phyloP scores from a whole-genome alignment of 2,888 invertebrate species.

The Andrena trimmerana region DNA sequence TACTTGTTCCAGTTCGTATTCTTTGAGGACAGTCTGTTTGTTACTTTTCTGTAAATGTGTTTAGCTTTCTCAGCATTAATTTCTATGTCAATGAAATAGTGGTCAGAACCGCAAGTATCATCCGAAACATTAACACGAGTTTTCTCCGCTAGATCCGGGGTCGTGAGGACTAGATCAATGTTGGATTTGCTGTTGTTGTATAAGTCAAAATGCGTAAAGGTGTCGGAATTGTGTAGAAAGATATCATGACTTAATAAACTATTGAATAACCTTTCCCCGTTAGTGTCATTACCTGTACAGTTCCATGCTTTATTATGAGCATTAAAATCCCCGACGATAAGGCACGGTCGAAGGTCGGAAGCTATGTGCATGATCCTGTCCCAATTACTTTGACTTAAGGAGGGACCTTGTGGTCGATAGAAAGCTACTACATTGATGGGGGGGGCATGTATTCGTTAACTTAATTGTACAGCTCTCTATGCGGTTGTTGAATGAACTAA shows the following conservation, averaged over 20 bases:
- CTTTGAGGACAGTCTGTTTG: constrained; percentile 10
- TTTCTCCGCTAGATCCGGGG: neutral
- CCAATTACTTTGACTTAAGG: too few species aligned
- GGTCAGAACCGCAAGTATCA: constrained; percentile 13
- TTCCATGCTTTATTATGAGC: constrained; percentile 20
- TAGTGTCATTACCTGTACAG: neutral
- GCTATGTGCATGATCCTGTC: too few species aligned
- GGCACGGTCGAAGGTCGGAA: too few species aligned
- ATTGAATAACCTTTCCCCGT: constrained; percentile 1
- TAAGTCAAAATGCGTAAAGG: constrained; percentile 3
- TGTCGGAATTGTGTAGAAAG: constrained; percentile 9
- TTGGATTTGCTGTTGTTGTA: neutral
- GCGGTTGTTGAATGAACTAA: too few species aligned
- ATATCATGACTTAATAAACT: constrained; percentile 5
- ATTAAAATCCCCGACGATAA: constrained; percentile 23
- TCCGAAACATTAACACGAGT: neutral
- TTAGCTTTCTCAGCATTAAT: constrained; percentile 7
- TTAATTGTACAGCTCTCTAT: too few species aligned
- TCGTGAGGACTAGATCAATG: constrained; percentile 10
- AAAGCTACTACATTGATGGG: too few species aligned
- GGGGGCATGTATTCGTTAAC: too few species aligned
- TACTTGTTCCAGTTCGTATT: constrained; percentile 2
- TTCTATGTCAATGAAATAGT: neutral
- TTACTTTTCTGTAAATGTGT: neutral
- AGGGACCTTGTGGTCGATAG: too few species aligned